Conservation (phyloP, 53 echinoderm and acorn worm species). For the Astropecten irregularis region DNA sequence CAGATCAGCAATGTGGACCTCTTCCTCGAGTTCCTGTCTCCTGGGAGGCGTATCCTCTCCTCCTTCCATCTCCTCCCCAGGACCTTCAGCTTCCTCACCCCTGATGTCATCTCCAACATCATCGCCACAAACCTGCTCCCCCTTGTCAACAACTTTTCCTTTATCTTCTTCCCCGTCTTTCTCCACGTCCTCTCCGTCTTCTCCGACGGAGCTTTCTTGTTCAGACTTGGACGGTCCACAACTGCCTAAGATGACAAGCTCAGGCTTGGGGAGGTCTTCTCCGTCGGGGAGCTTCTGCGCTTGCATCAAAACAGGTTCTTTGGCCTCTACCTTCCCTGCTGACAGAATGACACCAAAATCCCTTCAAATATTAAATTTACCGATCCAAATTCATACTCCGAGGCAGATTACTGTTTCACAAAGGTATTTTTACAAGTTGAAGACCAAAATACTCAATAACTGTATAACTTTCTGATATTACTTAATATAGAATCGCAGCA, state of each 20-base stretch:
- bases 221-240: neutral
- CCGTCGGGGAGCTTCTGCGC: neutral
- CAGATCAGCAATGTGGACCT: constrained; percentile 41
- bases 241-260: constrained; percentile 37
- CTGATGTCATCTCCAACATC: constrained; percentile 16
- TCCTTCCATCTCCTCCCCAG: constrained; percentile 24
- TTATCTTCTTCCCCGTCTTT: constrained; percentile 1
- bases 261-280: constrained; percentile 4
- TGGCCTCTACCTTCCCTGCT: neutral
- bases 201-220: too few species aligned
- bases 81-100: neutral
- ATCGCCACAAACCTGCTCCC: neutral
- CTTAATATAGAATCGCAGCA: too few species aligned
- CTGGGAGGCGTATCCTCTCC: neutral
- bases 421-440: too few species aligned
- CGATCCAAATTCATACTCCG: too few species aligned
- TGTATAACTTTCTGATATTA: too few species aligned
- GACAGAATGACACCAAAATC: neutral
- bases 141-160: constrained; percentile 18
- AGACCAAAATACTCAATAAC: too few species aligned
- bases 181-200: neutral
- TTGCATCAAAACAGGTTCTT: constrained; percentile 3
- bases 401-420: too few species aligned
- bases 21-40: constrained; percentile 43
- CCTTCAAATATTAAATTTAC: too few species aligned